Evolutionary conservation across 2,797 vertebrate genomes (phyloP), one percentile per base, ranked within the genome.

Genomic region (Pantherophis alleghaniensis): DNA sequence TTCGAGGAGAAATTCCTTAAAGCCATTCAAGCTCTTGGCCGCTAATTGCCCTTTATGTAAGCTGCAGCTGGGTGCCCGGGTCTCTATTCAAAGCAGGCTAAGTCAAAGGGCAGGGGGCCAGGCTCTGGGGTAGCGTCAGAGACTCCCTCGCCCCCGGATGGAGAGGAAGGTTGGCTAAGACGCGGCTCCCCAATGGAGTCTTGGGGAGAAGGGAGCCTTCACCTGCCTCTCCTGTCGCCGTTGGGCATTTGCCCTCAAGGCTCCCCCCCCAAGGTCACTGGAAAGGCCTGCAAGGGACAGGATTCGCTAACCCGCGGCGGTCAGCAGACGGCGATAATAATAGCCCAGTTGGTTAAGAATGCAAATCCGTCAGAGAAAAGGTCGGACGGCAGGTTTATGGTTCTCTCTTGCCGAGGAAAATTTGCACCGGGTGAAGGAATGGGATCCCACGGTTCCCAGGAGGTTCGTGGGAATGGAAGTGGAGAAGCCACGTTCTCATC

Each of bases 1-100:
- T 90, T 89, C 83, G 1, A 92, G 69, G 94, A 96, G 95, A 96
- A 97, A 97, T 97, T 97, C 96, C 97, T 97, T 96, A 95, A 96
- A 96, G 96, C 96, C 95, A 95, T 91, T 94, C 96, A 96, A 96
- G 95, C 79, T 74, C 93, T 28, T 87, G 12, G 0, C 74, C 13
- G 95, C 94, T 97, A 97, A 97, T 96, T 97, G 96, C 89, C 0
- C 1, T 95, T 97, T 96, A 97, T 96, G 95, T 96, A 96, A 93
- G 95, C 91, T 37, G 96, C 97, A 93, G 97, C 96, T 93, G 96
- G 93, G 95, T 90, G 94, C 91, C 92, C 87, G 86, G 89, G 57
- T 90, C 2, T 90, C 94, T 60, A 24, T 66, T 86, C 94, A 92
- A 87, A 56, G 63, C 0, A 0, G 95, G 91, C 60, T 91, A 47